These are phyloP conservation scores for Metopia argyrocephala DNA, from an alignment of 2,888 invertebrate genomes.

Conservation along the genomic window DNA sequence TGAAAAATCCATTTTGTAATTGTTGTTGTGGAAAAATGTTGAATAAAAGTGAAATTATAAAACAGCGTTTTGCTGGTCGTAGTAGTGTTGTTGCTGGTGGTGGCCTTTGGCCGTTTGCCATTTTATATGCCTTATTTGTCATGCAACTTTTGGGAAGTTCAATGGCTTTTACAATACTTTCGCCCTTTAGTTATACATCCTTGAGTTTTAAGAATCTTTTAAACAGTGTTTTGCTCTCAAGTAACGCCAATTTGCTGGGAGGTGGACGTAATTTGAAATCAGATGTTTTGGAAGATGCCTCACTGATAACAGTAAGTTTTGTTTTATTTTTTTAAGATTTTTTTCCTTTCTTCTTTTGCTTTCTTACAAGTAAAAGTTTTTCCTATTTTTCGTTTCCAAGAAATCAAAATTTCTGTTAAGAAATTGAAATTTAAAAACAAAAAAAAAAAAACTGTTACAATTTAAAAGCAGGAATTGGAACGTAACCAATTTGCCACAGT, in stretches of 20 bases:
- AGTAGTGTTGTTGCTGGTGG: conserved; percentile 25
- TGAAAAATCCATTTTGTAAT: conserved; percentile 34
- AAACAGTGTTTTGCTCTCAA: conserved; percentile 75
- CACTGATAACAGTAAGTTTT: conserved; percentile 75
- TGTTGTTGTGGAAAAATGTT: conserved; percentile 54
- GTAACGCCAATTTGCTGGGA: conserved; percentile 75
- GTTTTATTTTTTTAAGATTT: background rate
- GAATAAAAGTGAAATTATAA: conserved; percentile 68
- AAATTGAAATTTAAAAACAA: too few relatives aligned
- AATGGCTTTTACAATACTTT: conserved; percentile 74
- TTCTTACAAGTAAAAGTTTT: conserved; percentile 52
- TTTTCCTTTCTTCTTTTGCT: background rate
- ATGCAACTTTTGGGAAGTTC: conserved; percentile 71
- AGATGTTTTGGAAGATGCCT: conserved; percentile 76
- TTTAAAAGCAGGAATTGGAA: conserved; percentile 60
- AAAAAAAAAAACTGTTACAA: conserved; percentile 1
- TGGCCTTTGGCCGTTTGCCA: conserved; percentile 69
- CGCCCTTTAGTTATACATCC: conserved; percentile 76
- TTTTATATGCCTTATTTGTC: conserved; percentile 66
- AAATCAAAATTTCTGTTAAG: too few relatives aligned
- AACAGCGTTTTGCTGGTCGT: conserved; percentile 45
- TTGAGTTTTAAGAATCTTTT: conserved; percentile 75
- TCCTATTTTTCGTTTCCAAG: background rate
- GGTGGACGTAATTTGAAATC: conserved; percentile 76
- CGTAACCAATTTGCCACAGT: conserved; percentile 58